phyloP scores from a whole-genome alignment of 2,888 invertebrate genomes.

The Clusia tigrina region DNA sequence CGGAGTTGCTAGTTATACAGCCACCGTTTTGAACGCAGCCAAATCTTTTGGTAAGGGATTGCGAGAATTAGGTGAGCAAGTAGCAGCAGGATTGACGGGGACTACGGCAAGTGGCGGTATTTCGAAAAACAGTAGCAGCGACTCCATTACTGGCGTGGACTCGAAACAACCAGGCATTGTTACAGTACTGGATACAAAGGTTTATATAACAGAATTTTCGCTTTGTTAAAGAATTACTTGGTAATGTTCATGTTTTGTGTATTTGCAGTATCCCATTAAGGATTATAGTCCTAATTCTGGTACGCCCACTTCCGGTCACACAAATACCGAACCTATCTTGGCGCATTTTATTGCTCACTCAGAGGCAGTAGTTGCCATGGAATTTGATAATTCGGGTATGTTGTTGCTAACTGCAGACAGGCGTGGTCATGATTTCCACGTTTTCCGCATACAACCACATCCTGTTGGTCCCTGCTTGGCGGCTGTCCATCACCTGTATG shows the following conservation, averaged over 20 bases:
- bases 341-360: slow-evolving; percentile 90
- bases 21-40: slow-evolving; percentile 92
- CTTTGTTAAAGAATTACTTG: neutral
- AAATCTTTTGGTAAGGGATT: slow-evolving; percentile 92
- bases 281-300: slow-evolving; percentile 62
- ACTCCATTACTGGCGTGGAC: slow-evolving; percentile 65
- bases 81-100: slow-evolving; percentile 88
- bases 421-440: slow-evolving; percentile 93
- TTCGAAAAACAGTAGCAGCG: slow-evolving; percentile 66
- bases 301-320: slow-evolving; percentile 49
- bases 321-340: slow-evolving; percentile 76
- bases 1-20: slow-evolving; percentile 88
- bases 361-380: slow-evolving; percentile 87
- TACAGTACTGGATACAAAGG: slow-evolving; percentile 86
- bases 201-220: slow-evolving; percentile 51
- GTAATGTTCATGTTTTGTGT: no score
- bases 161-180: slow-evolving; percentile 87
- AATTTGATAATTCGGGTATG: slow-evolving; percentile 91
- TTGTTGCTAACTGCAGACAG: slow-evolving; percentile 90
- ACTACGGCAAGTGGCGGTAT: slow-evolving; percentile 63
- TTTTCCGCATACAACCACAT: slow-evolving; percentile 94
- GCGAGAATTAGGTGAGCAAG: slow-evolving; percentile 88
- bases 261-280: slow-evolving; percentile 55
- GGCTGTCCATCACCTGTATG: slow-evolving; percentile 93
- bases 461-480: slow-evolving; percentile 86